Conservation (phyloP, 2,113 vertebrate species). For the Triplophysa rosa region DNA sequence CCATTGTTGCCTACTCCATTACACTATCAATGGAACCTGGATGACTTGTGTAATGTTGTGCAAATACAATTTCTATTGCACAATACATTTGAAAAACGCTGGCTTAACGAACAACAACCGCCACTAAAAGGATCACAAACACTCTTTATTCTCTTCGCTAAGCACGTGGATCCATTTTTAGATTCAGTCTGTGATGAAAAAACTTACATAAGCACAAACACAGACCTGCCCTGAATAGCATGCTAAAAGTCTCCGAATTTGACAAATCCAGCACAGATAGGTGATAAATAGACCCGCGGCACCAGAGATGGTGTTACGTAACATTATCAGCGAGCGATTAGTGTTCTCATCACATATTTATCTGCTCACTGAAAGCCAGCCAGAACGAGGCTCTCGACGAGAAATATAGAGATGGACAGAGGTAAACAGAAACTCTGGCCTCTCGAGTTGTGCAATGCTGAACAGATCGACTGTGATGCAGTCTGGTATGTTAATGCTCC, state of each 20-base stretch:
- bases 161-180: constrained; percentile 46
- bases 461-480: constrained; percentile 43
- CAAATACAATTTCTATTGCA: not conserved
- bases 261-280: constrained; percentile 40
- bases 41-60: constrained; percentile 4
- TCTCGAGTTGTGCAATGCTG: constrained; percentile 31
- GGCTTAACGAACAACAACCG: constrained; percentile 11
- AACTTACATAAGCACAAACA: constrained; percentile 58
- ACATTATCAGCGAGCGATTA: constrained; percentile 38
- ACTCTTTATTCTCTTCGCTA: not conserved
- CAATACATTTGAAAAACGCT: not conserved
- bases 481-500: constrained; percentile 52
- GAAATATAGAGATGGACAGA: constrained; percentile 16
- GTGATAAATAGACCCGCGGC: constrained; percentile 30
- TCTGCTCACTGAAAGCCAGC: constrained; percentile 35
- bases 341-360: constrained; percentile 29
- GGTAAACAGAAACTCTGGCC: constrained; percentile 20
- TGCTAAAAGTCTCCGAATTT: constrained; percentile 17
- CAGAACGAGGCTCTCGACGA: constrained; percentile 5
- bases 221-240: constrained; percentile 54
- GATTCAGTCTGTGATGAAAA: constrained; percentile 46
- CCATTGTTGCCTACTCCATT: constrained; percentile 29
- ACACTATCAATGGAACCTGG: constrained; percentile 23
- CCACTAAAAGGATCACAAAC: not conserved
- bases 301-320: constrained; percentile 47